These are phyloP conservation scores for Desmodus rotundus DNA, from an alignment of 2,113 vertebrate species.

Conservation along the genomic window DNA sequence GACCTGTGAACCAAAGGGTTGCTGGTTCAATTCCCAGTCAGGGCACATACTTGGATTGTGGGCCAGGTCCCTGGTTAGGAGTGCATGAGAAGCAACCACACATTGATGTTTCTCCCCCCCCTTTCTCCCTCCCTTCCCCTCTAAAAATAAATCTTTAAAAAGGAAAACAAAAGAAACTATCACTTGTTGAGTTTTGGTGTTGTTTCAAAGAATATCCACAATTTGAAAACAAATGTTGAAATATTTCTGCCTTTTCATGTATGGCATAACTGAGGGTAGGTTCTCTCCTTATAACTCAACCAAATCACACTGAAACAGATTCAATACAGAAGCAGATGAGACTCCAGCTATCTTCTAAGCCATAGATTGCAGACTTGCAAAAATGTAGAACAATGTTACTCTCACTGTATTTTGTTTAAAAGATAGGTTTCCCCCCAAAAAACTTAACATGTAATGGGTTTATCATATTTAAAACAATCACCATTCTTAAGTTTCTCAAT, in stretches of 20 bases:
- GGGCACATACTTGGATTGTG: too few relatives aligned
- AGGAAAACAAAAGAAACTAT: not conserved
- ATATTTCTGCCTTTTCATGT: not conserved
- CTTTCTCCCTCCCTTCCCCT: too few relatives aligned
- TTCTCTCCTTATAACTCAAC: not conserved
- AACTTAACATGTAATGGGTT: not conserved
- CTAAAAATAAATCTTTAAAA: too few relatives aligned
- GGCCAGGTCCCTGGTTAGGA: too few relatives aligned
- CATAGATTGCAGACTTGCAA: not conserved
- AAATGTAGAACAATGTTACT: not conserved
- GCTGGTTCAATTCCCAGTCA: too few relatives aligned
- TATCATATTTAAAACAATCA: not conserved
- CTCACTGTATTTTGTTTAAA: not conserved
- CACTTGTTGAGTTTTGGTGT: not conserved
- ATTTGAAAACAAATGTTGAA: not conserved
- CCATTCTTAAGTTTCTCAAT: not conserved
- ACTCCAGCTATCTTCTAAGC: not conserved
- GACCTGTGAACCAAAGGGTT: too few relatives aligned
- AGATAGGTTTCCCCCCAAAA: not conserved
- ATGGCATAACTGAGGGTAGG: not conserved
- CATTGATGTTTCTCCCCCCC: too few relatives aligned
- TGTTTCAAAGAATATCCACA: not conserved
- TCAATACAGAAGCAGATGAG: not conserved
- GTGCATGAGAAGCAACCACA: too few relatives aligned
- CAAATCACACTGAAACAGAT: not conserved